phyloP scores from a whole-genome alignment of 2,888 invertebrate genomes.

The Taphrorychus bicolor region DNA sequence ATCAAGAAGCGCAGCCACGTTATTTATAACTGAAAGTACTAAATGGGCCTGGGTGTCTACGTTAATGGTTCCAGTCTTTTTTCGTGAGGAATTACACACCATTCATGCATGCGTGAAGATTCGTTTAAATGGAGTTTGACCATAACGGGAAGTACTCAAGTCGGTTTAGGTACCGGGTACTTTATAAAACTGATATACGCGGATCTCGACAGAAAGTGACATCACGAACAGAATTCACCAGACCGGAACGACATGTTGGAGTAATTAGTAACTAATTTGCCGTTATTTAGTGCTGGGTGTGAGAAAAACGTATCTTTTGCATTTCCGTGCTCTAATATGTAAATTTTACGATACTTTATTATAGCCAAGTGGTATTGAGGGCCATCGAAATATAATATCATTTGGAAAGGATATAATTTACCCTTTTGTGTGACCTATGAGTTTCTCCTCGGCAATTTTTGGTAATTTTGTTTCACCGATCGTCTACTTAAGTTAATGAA shows the following conservation, averaged over 20 bases:
- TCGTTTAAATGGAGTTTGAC: slow-evolving; percentile 24
- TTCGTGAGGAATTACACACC: slow-evolving; percentile 32
- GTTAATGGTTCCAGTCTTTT: slow-evolving; percentile 26
- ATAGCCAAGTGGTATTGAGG: no score
- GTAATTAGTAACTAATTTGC: background rate
- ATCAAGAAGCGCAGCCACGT: background rate
- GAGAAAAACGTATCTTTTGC: background rate
- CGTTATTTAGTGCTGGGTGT: background rate
- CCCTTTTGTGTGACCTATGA: background rate
- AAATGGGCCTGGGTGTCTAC: slow-evolving; percentile 27
- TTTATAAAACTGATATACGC: slow-evolving; percentile 17
- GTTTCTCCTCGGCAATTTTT: background rate
- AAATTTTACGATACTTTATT: no score
- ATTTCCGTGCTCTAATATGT: background rate
- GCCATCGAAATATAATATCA: no score
- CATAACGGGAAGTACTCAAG: slow-evolving; percentile 21
- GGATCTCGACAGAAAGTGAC: slow-evolving; percentile 4
- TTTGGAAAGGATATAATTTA: no score
- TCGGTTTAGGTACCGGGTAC: slow-evolving; percentile 9
- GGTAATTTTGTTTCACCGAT: background rate
- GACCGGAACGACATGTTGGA: background rate
- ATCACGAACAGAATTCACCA: background rate
- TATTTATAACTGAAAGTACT: slow-evolving; percentile 15
- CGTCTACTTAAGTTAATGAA: background rate
- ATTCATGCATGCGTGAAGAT: slow-evolving; percentile 26